phyloP scores from a whole-genome alignment of 2,113 vertebrate genomes.

The Scytalopus superciliaris region DNA sequence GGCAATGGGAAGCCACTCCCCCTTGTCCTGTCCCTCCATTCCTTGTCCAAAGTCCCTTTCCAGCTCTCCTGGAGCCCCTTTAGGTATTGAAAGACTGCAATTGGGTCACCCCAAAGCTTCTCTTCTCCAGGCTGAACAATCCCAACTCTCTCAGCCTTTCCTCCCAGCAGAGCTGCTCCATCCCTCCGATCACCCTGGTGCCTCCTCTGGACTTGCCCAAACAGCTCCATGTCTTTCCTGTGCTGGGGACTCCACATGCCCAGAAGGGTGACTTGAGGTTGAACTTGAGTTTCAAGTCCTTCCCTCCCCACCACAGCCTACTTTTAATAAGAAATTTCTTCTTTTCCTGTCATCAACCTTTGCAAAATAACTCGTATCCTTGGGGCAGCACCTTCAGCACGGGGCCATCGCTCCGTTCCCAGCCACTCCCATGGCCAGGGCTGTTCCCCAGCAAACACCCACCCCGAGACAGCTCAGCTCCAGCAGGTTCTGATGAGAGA shows the following conservation, averaged over 20 bases:
- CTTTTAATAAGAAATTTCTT: no score
- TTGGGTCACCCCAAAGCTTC: not conserved
- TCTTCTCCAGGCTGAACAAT: not conserved
- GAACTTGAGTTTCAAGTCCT: not conserved
- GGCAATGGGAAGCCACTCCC: not conserved
- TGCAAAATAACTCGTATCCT: fast-evolving
- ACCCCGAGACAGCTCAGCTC: not conserved
- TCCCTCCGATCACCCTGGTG: not conserved
- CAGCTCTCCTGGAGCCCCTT: not conserved
- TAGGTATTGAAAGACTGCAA: not conserved
- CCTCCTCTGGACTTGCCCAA: not conserved
- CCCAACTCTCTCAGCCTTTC: not conserved
- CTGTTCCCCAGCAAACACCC: not conserved
- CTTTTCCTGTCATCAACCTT: no score
- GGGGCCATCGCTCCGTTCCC: fast-evolving
- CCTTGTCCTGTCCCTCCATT: not conserved
- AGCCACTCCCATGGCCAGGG: not conserved
- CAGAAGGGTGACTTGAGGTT: not conserved
- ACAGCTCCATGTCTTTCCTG: not conserved
- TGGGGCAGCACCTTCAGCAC: not conserved
- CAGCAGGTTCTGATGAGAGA: fast-evolving
- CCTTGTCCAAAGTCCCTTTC: not conserved
- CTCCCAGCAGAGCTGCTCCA: not conserved
- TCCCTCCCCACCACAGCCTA: not conserved
- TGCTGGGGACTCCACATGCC: not conserved